Percentiles rank a stretch among this genome's conserved stretches.
Evolutionary conservation across 2,797 vertebrate species (phyloP).

Genomic region (Tinamus major): DNA sequence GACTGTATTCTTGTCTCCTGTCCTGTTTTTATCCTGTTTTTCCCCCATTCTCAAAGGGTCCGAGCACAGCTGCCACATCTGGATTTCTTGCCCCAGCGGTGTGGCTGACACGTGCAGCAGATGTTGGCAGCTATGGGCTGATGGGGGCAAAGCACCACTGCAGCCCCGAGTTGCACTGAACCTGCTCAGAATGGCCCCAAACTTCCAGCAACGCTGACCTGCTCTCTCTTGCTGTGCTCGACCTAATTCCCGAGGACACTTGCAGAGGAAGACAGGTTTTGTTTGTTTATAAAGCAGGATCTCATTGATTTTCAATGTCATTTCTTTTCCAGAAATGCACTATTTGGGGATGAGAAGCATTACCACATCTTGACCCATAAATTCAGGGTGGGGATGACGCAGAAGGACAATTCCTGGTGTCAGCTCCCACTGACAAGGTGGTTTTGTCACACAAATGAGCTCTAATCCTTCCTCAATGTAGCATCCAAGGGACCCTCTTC

Average conservation of each 20-base stretch:
- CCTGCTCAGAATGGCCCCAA: neutral
- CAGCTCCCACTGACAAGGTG: neutral
- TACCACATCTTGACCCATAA: neutral
- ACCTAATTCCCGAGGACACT: neutral
- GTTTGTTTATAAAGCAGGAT: neutral
- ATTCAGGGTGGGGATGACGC: neutral
- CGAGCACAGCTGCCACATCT: neutral
- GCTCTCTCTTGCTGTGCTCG: neutral
- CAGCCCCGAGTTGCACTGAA: neutral
- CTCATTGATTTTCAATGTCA: neutral
- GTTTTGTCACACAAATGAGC: neutral
- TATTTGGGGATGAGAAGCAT: neutral
- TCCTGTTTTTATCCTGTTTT: neutral
- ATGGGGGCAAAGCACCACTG: fast-evolving
- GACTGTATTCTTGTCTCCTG: neutral
- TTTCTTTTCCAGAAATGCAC: neutral
- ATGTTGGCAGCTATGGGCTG: neutral
- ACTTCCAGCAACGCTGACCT: neutral
- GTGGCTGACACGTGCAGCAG: fast-evolving
- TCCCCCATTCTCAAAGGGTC: neutral
- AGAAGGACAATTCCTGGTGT: neutral
- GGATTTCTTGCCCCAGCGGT: neutral
- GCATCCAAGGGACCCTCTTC: neutral
- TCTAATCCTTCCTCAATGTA: neutral
- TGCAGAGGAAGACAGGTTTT: neutral